Base-by-base conservation (phyloP, 2,113 vertebrate genomes). In the Neolamprologus sp. region DNA sequence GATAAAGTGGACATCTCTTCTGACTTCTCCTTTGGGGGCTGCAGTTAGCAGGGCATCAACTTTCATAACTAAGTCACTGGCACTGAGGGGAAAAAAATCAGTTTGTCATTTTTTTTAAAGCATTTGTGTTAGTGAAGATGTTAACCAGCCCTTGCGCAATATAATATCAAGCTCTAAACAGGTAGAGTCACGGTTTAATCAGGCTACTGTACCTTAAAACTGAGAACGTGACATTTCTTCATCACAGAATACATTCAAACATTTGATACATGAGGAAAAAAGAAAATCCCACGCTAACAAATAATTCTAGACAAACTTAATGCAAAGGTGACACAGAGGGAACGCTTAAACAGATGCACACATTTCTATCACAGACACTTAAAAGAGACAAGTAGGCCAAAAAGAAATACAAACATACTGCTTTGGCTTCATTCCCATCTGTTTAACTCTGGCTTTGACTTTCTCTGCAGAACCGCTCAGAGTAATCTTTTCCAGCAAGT, bases 31-130 rank as follows among this genome's bases (percentile, higher is more conserved):
- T 91, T 97, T 97, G 82, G 97, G 97, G 88, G 97, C 96, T 53
- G 98, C 97, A 0, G 96, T 96, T 37, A 99, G 87, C 4, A 99
- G 96, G 7, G 97, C 97, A 88, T 98, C 98, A 49, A 98, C 94
- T 96, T 98, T 98, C 99, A 99, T 99, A 84, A 99, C 89, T 80
- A 99, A 94, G 94, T 99, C 97, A 89, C 97, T 98, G 85, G 96
- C 96, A 42, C 98, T 99, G 75, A 42, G 49, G 75, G 80, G 78
- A 26, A 89, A 87, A 33, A 85, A 79, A 51, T 89, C 33, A 87
- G 37, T 83, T 60, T 37, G 85, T 91, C 84, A 89, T 73, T 79
- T 83, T 63, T 21, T 37, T 89, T 89, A 85, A 37, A 92, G 57
- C n/a, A 85, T 55, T 47, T 10, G 14, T 51, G 37, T 88, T 42